phyloP scores from a whole-genome alignment of 2,113 vertebrate species.

The Benitochromis conjunctus region DNA sequence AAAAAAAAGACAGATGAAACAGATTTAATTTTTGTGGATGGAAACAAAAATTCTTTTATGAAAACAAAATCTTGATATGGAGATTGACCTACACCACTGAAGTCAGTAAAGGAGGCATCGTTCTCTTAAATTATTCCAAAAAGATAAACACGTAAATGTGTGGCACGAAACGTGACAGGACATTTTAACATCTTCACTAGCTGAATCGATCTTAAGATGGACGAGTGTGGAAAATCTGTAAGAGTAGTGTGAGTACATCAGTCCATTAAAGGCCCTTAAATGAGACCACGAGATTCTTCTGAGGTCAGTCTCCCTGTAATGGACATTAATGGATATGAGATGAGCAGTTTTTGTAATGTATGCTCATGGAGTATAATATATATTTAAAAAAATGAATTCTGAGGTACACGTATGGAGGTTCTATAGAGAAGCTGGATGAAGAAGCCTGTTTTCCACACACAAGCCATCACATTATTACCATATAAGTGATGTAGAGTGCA shows the following conservation, averaged over 20 bases:
- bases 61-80: background rate
- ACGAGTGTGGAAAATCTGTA: constrained; percentile 8
- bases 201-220: constrained; percentile 12
- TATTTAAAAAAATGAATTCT: background rate
- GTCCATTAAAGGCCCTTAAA: constrained; percentile 26
- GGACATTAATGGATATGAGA: constrained; percentile 16
- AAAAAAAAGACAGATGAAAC: background rate
- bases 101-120: background rate
- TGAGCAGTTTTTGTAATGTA: background rate
- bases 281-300: background rate
- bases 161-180: background rate
- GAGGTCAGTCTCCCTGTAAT: constrained; percentile 21
- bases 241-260: constrained; percentile 27
- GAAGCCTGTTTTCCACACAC: background rate
- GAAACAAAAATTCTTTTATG: background rate
- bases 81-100: background rate
- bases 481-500: background rate
- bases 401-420: background rate
- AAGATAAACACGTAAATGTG: constrained; percentile 4
- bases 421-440: background rate
- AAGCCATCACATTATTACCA: constrained; percentile 36
- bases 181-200: constrained; percentile 17
- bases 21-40: background rate
- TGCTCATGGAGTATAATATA: background rate
- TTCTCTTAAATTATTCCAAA: background rate